These are phyloP conservation scores for Aquatica leii DNA, from an alignment of 2,888 invertebrate species.

Conservation along the genomic window DNA sequence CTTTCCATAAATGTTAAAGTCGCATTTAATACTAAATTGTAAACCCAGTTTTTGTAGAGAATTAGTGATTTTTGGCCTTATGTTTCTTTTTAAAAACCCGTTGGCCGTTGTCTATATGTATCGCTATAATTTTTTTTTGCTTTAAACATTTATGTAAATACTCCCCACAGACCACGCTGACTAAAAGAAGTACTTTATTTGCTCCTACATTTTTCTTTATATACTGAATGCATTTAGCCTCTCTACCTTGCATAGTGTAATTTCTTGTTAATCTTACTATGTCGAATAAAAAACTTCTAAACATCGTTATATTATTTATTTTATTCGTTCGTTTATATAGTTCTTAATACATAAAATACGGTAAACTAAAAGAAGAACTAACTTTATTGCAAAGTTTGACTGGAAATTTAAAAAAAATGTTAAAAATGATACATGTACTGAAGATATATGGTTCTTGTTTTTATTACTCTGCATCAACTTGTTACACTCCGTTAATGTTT, in stretches of 20 bases:
- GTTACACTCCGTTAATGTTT: too few species aligned
- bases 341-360: too few species aligned
- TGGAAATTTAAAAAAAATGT: too few species aligned
- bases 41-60: conserved; percentile 85
- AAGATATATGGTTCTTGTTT: too few species aligned
- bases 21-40: conserved; percentile 74
- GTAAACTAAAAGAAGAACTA: too few species aligned
- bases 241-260: conserved; percentile 88
- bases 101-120: conserved; percentile 99
- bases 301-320: too few species aligned
- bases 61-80: conserved; percentile 87
- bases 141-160: conserved; percentile 89
- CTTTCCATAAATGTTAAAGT: conserved; percentile 78
- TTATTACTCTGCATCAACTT: too few species aligned
- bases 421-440: too few species aligned
- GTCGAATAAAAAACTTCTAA: conserved; percentile 94
- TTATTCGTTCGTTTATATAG: too few species aligned
- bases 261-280: conserved; percentile 86
- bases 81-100: conserved; percentile 96
- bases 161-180: conserved; percentile 98
- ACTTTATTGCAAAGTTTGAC: too few species aligned
- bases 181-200: conserved; percentile 88
- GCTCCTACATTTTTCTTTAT: conserved; percentile 89
- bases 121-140: conserved; percentile 91
- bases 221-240: conserved; percentile 90